A percentile compares a stretch with the other conserved stretches of the same genome.
These are phyloP conservation scores for Exephanes ischioxanthus DNA, from an alignment of 2,888 invertebrate genomes.

Conservation along the genomic window DNA sequence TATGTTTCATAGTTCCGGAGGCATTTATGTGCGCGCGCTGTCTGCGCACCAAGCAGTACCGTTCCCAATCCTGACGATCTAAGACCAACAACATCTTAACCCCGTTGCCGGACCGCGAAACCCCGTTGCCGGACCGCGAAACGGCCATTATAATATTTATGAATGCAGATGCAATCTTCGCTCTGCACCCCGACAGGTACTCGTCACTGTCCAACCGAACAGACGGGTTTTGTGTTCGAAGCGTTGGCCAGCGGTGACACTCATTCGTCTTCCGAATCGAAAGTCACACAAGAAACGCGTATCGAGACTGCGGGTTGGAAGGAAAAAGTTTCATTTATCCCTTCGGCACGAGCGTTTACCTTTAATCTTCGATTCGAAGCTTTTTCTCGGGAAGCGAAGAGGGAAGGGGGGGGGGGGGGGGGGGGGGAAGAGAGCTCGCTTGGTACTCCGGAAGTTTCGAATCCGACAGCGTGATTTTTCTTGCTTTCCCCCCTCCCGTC, in stretches of 20 bases:
- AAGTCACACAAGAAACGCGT: conserved; percentile 12
- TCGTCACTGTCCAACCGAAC: conserved; percentile 26
- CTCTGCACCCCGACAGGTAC: conserved; percentile 31
- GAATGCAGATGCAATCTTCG: conserved; percentile 51
- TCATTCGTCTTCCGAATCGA: conserved; percentile 30
- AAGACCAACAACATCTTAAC: too few relatives aligned
- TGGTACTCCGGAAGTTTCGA: conserved; percentile 38
- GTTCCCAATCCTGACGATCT: neutral
- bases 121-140: conserved; percentile 5
- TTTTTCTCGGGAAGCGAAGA: conserved; percentile 3
- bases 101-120: conserved; percentile 1
- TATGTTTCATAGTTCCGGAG: neutral
- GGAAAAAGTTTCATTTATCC: conserved; percentile 13
- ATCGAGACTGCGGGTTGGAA: neutral
- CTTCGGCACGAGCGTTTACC: conserved; percentile 7
- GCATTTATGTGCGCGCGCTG: neutral
- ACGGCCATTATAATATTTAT: conserved; percentile 52
- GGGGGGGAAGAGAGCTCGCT: neutral
- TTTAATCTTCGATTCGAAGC: conserved; percentile 23
- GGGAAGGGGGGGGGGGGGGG: neutral
- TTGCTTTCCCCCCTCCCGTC: conserved; percentile 17
- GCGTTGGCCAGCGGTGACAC: neutral
- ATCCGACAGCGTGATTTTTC: conserved; percentile 40
- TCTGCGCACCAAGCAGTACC: neutral
- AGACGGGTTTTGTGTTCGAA: conserved; percentile 49